These are phyloP conservation scores for Pycnonotus jocosus DNA, from an alignment of 2,113 vertebrate genomes.

Conservation along the genomic window DNA sequence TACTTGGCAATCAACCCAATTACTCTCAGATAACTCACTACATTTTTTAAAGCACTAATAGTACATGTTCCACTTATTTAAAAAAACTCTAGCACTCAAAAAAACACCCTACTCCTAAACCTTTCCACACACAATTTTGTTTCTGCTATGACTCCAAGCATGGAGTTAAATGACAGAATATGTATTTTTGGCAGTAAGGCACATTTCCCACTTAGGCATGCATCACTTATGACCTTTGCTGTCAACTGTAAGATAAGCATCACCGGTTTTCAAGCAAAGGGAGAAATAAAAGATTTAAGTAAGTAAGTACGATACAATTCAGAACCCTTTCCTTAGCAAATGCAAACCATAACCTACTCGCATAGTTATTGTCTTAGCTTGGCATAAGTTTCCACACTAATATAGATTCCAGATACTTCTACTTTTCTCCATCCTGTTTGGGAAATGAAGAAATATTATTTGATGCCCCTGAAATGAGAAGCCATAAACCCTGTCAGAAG, in stretches of 20 bases:
- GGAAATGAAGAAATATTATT: neutral
- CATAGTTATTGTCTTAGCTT: neutral
- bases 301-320: neutral
- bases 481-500: neutral
- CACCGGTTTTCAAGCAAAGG: neutral
- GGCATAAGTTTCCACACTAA: neutral
- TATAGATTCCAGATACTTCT: neutral
- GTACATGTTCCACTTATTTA: neutral
- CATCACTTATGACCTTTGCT: neutral
- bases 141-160: neutral
- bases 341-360: neutral
- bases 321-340: neutral
- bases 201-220: neutral
- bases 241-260: neutral
- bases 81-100: neutral
- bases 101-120: neutral
- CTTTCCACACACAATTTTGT: neutral
- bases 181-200: neutral
- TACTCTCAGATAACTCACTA: neutral
- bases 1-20: neutral
- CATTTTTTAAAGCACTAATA: neutral
- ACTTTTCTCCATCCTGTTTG: neutral
- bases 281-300: neutral
- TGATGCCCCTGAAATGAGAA: neutral
- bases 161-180: neutral